These are phyloP conservation scores for Nerophis lumbriciformis DNA, from an alignment of 2,113 vertebrate species.

Conservation along the genomic window DNA sequence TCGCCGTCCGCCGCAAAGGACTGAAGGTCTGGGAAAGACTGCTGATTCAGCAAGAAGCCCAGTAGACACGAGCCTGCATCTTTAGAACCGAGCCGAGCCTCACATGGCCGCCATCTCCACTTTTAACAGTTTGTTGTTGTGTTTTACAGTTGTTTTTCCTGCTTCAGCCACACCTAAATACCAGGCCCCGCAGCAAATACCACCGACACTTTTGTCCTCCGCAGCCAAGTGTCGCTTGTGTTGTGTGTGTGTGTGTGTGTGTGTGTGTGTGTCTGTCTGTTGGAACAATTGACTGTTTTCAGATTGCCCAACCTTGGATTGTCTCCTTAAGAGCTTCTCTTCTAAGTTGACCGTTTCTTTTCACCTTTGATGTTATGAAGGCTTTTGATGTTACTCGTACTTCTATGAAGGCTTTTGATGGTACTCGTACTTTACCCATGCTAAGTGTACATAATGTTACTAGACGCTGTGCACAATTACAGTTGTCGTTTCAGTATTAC, in stretches of 20 bases:
- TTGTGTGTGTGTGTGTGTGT: slow-evolving; percentile 42
- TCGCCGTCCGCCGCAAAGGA: no score
- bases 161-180: slow-evolving; percentile 99
- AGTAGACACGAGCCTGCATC: no score
- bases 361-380: slow-evolving; percentile 73
- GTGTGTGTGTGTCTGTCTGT: slow-evolving; percentile 5
- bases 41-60: no score
- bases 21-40: no score
- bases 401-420: slow-evolving; percentile 85
- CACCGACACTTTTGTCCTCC: slow-evolving; percentile 99
- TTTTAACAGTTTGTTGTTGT: slow-evolving; percentile 99
- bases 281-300: slow-evolving; percentile 61
- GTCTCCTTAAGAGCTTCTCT: slow-evolving; percentile 48
- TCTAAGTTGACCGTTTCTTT: slow-evolving; percentile 57
- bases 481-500: slow-evolving; percentile 13
- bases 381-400: slow-evolving; percentile 58
- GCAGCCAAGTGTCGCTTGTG: slow-evolving; percentile 98
- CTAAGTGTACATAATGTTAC: background rate
- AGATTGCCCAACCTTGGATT: slow-evolving; percentile 69
- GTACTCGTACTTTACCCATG: slow-evolving; percentile 11
- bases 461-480: slow-evolving; percentile 5
- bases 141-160: slow-evolving; percentile 99
- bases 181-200: slow-evolving; percentile 99
- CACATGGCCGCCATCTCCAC: slow-evolving; percentile 70
- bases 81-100: no score